Evolutionary conservation across 2,888 invertebrate genomes (phyloP), one percentile per base, ranked within the genome.

Genomic region (Sinohyriopsis cumingii): DNA sequence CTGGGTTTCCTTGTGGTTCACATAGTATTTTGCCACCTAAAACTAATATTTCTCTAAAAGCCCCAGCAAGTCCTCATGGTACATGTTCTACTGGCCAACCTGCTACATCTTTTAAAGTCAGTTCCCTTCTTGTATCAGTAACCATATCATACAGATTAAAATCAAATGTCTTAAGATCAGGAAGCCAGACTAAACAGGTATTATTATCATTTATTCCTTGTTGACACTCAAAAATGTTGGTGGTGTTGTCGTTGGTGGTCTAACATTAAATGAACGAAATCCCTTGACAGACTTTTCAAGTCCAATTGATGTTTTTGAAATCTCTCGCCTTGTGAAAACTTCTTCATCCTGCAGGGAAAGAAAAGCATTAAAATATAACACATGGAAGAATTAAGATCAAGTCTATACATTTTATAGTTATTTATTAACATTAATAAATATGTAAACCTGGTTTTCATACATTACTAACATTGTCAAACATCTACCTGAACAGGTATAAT

Each of bases 171-270:
- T 20, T 5, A 53, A 66, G 56, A 5, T 33, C 28, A 62, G 70
- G 66, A 53, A 70, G 3, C 70, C 70, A 70, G 3, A 70, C 66
- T 20, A 66, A 25, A 66, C 70, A 70, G n/a, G 69, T 62, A 61
- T 65, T 33, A 19, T 19, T 57, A 28, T 66, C 66, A 53, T 53
- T 5, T 45, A 65, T n/a, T 68, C 59, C 19, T 55, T 61, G 28
- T 65, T 61, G 1, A 61, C 61, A 22, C 59, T 60, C 6, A 60
- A 28, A 28, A 15, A 9, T 15, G 69, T 65, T 19, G 12, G 19
- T 19, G 55, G 45, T 22, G 33, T 25, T 45, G 65, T 65, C 7
- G 9, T 5, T 6, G 65, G 55, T 25, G 61, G 65, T 33, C 28
- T 64, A 20, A 69, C 65, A 57, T 69, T 69, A 24, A 22, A 69